Evolutionary conservation across 2,113 vertebrate species (phyloP), one percentile per base, ranked within the genome.

Genomic region (Nyctereutes procyonoides): DNA sequence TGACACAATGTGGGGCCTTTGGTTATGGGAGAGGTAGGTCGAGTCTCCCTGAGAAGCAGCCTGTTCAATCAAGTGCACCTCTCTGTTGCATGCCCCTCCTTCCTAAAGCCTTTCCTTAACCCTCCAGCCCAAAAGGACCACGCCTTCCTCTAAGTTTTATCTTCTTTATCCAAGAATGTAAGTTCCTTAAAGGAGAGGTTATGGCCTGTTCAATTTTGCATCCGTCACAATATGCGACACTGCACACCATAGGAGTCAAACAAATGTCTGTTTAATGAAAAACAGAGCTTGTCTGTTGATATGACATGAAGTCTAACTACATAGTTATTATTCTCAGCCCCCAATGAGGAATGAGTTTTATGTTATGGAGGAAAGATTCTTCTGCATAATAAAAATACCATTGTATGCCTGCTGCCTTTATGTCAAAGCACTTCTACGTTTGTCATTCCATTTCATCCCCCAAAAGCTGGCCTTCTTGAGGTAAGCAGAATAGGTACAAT

Each of bases 291-390:
- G 63, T 92, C 80, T 80, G 90, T 90, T 84, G 97, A 67, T 92
- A 58, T 65, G 94, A 94, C 92, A 73, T 16, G 8, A 76, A 95
- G 89, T 87, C 97, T 97, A 96, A 97, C 93, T 83, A 93, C 26
- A 65, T n/a, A 98, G 93, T 93, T 90, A 92, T 96, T 90, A 95
- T 81, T 88, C 74, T 87, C 93, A 87, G 43, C 63, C 92, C 69
- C 80, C 56, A 71, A 51, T 53, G 82, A 79, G 82, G 90, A 65
- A 67, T n/a, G 56, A 51, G 35, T 81, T 95, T 96, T 74, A 67
- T 55, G 69, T 80, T 69, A 71, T 14, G 55, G 24, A 71, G 86
- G 71, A 73, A 96, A 76, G 92, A 83, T 84, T 92, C n/a, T 87
- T 93, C 63, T 95, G 90, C 53, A 53, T 88, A 73, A 79, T 77